Percentiles rank a stretch among this genome's conserved stretches.
Conservation (phyloP, 2,888 invertebrate species). For the Pollenia griseotomentosa region DNA sequence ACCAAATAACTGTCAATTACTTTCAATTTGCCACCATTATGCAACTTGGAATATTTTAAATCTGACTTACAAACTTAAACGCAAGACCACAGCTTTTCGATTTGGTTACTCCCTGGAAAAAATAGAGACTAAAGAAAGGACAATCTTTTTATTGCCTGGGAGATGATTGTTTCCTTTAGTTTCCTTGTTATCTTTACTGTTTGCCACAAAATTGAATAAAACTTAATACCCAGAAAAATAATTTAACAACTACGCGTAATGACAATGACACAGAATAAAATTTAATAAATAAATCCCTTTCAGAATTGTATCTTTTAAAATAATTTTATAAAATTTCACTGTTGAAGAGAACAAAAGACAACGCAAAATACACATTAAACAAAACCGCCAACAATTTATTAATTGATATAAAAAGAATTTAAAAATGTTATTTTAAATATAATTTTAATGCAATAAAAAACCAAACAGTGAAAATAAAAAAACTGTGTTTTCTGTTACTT, state of each 20-base stretch:
- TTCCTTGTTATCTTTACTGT: not conserved
- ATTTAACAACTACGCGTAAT: not conserved
- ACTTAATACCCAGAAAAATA: slow-evolving; percentile 8
- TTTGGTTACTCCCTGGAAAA: not conserved
- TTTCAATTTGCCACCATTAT: too few relatives aligned
- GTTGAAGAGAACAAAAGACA: not conserved
- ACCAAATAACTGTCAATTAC: not conserved
- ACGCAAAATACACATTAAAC: not conserved
- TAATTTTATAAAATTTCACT: not conserved
- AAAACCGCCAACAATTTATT: not conserved
- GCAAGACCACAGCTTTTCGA: not conserved
- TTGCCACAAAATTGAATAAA: slow-evolving; percentile 43
- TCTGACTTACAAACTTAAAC: too few relatives aligned
- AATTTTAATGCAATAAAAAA: too few relatives aligned
- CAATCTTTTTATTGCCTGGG: slow-evolving; percentile 18
- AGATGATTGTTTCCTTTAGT: not conserved
- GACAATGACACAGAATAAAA: slow-evolving; percentile 22
- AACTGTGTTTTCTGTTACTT: not conserved
- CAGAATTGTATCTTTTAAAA: slow-evolving; percentile 13
- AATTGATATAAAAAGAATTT: not conserved
- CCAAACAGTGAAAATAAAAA: not conserved
- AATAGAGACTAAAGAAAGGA: not conserved
- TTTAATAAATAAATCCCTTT: slow-evolving; percentile 33
- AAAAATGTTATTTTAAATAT: too few relatives aligned
- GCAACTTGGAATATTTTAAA: too few relatives aligned